Base-by-base conservation (phyloP, 2,888 invertebrate species). In the Tipula confusa region DNA sequence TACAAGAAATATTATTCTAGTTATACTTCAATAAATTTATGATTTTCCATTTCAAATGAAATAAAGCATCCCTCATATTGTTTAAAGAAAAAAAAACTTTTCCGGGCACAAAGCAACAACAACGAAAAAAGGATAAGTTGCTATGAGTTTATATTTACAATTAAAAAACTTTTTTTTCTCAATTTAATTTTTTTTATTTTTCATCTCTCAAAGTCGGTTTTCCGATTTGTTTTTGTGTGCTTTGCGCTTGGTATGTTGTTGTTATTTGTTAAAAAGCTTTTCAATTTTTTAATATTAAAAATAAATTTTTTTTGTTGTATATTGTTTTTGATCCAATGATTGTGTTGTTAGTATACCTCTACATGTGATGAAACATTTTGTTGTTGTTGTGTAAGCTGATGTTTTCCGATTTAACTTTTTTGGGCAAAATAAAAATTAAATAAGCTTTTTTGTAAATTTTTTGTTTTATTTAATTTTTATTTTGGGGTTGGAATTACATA, bases 371-470 rank as follows among this genome's bases (percentile, higher is more conserved):
- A 15, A 7, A 31, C 31, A 36, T 9, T 9, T 36, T 36, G 36
- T 36, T 6, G 36, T 43, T 43, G 43, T 43, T n/a, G 9, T 24
- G 24, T 24, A 64, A 64, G 24, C 24, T 64, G 24, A 64, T 64
- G 64, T 64, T 64, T 64, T 64, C 24, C 64, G 64, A 64, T 64
- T 64, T 64, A 64, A 64, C 64, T 64, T 64, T 31, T 64, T 64
- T 64, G 64, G 64, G 64, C 24, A 18, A 64, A 64, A 64, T 64
- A 64, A 64, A 64, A 64, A 64, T 64, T 64, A 64, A 64, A 64
- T 64, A 24, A 64, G 64, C 64, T 64, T 64, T 64, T 64, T 64
- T n/a, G n/a, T n/a, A n/a, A n/a, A 24, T 64, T 64, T 43, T 36
- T 43, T 43, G 15, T 36, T 9, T 36, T 36, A n/a, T n/a, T n/a